Percentiles rank a stretch among this genome's conserved stretches.
These are phyloP conservation scores for Cygnus atratus DNA, from an alignment of 2,113 vertebrate species.

Conservation along the genomic window DNA sequence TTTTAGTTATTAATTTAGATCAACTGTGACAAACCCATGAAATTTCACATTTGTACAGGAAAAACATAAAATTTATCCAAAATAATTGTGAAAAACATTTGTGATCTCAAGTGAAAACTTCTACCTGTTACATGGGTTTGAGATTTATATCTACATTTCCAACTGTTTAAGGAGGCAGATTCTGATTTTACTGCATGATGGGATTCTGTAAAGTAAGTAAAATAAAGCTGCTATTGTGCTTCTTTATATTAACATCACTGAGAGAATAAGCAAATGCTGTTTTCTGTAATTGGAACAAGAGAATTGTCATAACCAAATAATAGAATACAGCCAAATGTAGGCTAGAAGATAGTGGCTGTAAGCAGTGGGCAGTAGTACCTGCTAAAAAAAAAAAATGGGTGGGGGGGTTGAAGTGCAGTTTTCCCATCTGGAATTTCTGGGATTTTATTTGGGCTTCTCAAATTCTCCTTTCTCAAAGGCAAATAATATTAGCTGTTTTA, in stretches of 20 bases:
- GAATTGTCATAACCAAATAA: not conserved
- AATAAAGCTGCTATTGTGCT: not conserved
- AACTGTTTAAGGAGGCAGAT: not conserved
- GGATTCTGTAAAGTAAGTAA: not conserved
- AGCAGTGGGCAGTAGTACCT: not conserved
- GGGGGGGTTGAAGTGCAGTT: not conserved
- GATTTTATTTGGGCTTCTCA: not conserved
- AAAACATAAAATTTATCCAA: not conserved
- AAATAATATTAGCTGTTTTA: not conserved
- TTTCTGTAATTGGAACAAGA: not conserved
- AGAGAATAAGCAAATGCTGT: not conserved
- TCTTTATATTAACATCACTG: not conserved
- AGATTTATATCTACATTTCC: not conserved
- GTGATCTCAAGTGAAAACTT: not conserved
- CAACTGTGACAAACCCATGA: not conserved
- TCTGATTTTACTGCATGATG: not conserved
- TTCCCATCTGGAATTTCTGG: not conserved
- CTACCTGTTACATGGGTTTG: not conserved
- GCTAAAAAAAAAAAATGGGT: not conserved
- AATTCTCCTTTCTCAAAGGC: not conserved
- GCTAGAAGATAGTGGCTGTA: not conserved
- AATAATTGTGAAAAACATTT: not conserved
- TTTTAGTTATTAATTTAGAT: slow-evolving; percentile 61
- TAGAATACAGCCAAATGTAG: not conserved
- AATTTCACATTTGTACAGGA: not conserved